Evolutionary conservation across 2,797 vertebrate species (phyloP).

Genomic region (Clangula hyemalis): DNA sequence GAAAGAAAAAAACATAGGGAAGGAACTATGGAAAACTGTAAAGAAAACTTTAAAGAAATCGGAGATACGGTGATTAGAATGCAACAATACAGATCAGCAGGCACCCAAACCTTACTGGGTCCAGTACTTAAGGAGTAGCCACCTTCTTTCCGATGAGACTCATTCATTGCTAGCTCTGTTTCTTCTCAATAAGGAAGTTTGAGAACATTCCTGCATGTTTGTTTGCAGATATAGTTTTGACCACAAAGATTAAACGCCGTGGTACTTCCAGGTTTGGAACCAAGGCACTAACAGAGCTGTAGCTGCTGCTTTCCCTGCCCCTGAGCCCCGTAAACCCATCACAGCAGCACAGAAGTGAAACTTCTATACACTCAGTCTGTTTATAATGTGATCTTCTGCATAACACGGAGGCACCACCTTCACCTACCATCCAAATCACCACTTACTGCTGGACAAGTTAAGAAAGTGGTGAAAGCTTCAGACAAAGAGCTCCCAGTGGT

Average conservation of each 20-base stretch:
- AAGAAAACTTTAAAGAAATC: neutral
- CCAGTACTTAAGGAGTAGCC: neutral
- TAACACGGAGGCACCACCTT: neutral
- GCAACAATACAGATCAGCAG: neutral
- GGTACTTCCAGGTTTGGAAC: neutral
- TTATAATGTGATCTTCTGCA: neutral
- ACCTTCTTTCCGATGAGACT: neutral
- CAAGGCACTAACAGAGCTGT: neutral
- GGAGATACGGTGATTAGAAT: neutral
- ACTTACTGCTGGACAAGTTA: neutral
- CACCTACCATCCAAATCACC: neutral
- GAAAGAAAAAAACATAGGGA: neutral
- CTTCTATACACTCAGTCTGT: neutral
- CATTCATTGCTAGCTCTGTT: neutral
- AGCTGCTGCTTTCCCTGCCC: neutral
- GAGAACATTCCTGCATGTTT: neutral
- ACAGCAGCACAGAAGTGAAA: neutral
- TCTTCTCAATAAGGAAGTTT: neutral
- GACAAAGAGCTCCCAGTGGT: neutral
- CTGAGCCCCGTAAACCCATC: neutral
- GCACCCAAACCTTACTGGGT: neutral
- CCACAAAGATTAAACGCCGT: neutral
- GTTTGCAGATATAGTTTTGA: neutral
- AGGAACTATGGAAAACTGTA: neutral
- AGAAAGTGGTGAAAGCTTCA: neutral